Evolutionary conservation across 1,140 invertebrate genomes (phyloP).

Genomic region (Pseudomyrmex dendroicus): DNA sequence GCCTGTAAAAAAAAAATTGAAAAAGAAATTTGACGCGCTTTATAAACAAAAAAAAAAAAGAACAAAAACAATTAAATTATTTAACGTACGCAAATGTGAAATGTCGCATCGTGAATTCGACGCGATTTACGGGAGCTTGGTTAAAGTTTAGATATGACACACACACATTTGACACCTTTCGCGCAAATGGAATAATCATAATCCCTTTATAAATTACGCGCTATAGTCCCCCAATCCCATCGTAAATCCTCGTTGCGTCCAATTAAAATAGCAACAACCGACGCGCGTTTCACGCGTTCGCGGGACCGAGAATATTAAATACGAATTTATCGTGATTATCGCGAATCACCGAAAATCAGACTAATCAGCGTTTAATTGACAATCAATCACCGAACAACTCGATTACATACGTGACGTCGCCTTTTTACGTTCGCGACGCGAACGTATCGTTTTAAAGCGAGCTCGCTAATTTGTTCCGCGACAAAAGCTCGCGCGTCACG

Average conservation of each 20-base stretch:
- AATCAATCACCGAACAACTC: constrained; percentile 18
- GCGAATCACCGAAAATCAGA: constrained; percentile 1
- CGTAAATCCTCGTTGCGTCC: not conserved
- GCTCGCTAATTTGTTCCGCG: constrained; percentile 13
- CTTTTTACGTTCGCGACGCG: not conserved
- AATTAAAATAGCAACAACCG: constrained; percentile 32
- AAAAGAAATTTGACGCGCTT: not conserved
- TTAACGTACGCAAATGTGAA: not conserved
- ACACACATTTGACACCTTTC: not conserved
- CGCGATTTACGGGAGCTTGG: not conserved
- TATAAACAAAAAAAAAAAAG: not conserved
- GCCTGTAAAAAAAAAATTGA: not conserved
- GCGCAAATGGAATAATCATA: not conserved
- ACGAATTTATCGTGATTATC: constrained; percentile 9
- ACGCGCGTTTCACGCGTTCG: not conserved
- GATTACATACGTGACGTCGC: not conserved
- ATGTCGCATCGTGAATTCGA: not conserved
- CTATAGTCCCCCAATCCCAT: not conserved
- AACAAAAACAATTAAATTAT: not conserved
- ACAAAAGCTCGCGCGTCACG: not conserved
- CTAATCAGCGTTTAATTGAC: not conserved
- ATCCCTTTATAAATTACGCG: constrained; percentile 31
- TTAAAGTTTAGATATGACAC: constrained; percentile 13
- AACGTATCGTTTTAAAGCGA: not conserved
- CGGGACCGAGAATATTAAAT: constrained; percentile 8